These are phyloP conservation scores for Protomyctophum bolini DNA, from an alignment of 2,113 vertebrate species.

Conservation along the genomic window DNA sequence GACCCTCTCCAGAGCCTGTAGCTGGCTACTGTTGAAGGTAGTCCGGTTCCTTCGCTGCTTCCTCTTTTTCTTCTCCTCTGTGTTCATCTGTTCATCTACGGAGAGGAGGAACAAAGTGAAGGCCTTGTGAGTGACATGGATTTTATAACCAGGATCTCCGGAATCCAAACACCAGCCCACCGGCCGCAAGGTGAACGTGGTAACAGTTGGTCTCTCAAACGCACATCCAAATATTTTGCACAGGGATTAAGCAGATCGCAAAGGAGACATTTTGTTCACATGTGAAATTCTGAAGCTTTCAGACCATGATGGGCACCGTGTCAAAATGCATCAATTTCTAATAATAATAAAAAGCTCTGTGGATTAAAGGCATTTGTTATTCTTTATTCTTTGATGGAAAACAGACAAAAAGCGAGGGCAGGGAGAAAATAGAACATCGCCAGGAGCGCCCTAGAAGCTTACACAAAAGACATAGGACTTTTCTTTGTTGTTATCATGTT, in stretches of 20 bases:
- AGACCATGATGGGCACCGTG: neutral
- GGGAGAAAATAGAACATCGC: neutral
- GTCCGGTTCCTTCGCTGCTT: constrained; percentile 97
- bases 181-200: neutral
- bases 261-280: neutral
- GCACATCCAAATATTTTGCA: constrained; percentile 18
- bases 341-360: neutral
- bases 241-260: neutral
- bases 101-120: neutral
- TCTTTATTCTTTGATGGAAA: neutral
- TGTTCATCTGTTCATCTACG: constrained; percentile 93
- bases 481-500: neutral
- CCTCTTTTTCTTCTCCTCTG: constrained; percentile 96
- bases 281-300: neutral
- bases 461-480: neutral
- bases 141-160: neutral
- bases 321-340: neutral
- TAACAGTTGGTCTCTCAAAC: constrained; percentile 59
- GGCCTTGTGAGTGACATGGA: neutral
- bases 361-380: neutral
- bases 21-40: constrained; percentile 98
- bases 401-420: neutral
- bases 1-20: constrained; percentile 95
- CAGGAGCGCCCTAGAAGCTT: neutral
- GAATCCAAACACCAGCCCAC: neutral